Evolutionary conservation across 2,888 invertebrate species (phyloP).

Genomic region (Eupelmus urozonus): DNA sequence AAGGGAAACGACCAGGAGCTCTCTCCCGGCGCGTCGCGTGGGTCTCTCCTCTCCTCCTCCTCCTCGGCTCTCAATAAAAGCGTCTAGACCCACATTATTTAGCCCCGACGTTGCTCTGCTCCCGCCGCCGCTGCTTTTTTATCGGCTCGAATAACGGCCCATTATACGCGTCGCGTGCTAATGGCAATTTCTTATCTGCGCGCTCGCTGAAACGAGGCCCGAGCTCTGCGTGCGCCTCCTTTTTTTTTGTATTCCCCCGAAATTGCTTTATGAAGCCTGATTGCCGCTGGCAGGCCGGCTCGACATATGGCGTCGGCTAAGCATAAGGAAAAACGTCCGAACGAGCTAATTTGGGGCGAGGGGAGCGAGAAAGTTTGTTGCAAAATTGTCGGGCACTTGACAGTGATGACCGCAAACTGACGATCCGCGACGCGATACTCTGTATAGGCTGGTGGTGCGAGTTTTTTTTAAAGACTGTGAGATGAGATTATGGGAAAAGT

Average conservation of each 20-base stretch:
- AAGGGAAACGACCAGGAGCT: conserved; percentile 28
- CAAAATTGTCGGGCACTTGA: not conserved
- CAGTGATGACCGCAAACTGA: not conserved
- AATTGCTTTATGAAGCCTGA: conserved; percentile 32
- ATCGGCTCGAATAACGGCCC: conserved; percentile 43
- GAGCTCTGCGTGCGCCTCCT: too few species aligned
- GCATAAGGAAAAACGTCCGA: not conserved
- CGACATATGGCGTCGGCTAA: conserved; percentile 1
- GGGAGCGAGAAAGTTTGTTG: too few species aligned
- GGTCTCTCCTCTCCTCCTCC: conserved; percentile 8
- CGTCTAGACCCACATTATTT: conserved; percentile 44
- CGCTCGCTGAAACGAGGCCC: conserved; percentile 7
- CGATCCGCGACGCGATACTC: too few species aligned
- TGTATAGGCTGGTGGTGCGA: too few species aligned
- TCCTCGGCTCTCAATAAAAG: conserved; percentile 17
- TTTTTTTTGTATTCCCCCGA: not conserved
- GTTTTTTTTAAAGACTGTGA: too few species aligned
- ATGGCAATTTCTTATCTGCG: conserved; percentile 41
- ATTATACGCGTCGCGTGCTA: conserved; percentile 41
- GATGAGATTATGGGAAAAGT: too few species aligned
- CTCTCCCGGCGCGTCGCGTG: conserved; percentile 32
- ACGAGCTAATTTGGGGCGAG: too few species aligned
- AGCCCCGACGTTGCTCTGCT: conserved; percentile 19
- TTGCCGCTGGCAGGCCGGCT: conserved; percentile 6
- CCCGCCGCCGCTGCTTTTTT: conserved; percentile 23